Evolutionary conservation across 2,888 invertebrate genomes (phyloP).

Genomic region (Imbricaverruca yamaguchii): DNA sequence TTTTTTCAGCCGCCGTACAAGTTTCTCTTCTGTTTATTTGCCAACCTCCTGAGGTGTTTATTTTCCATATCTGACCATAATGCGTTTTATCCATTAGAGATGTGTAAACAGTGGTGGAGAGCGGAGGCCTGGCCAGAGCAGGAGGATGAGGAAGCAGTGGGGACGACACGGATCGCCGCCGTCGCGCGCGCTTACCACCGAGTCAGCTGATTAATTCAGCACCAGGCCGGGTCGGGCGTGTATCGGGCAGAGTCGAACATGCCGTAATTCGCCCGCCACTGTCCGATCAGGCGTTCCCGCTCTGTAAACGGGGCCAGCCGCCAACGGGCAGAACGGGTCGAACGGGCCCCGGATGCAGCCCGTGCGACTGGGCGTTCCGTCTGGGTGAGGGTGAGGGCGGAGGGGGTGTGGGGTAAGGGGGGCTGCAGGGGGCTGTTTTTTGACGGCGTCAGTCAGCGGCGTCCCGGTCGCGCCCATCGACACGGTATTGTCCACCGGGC

Average conservation of each 20-base stretch:
- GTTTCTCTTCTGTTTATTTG: slow-evolving; percentile 10
- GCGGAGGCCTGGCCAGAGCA: not conserved
- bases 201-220: not conserved
- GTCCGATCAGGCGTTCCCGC: not conserved
- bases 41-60: not conserved
- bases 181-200: not conserved
- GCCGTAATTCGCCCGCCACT: not conserved
- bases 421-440: too few species aligned
- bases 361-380: too few species aligned
- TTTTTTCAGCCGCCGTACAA: not conserved
- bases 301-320: not conserved
- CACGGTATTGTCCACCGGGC: not conserved
- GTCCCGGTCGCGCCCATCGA: not conserved
- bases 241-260: not conserved
- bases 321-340: too few species aligned
- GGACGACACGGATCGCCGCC: not conserved
- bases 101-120: not conserved
- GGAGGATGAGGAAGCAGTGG: not conserved
- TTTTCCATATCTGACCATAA: slow-evolving; percentile 8
- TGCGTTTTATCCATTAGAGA: slow-evolving; percentile 12
- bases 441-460: too few species aligned
- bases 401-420: too few species aligned
- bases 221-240: not conserved
- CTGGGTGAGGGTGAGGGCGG: too few species aligned
- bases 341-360: too few species aligned